A percentile compares a stretch with the other conserved stretches of the same genome.
Conservation (phyloP, 2,113 vertebrate genomes). For the Rhombomys opimus region DNA sequence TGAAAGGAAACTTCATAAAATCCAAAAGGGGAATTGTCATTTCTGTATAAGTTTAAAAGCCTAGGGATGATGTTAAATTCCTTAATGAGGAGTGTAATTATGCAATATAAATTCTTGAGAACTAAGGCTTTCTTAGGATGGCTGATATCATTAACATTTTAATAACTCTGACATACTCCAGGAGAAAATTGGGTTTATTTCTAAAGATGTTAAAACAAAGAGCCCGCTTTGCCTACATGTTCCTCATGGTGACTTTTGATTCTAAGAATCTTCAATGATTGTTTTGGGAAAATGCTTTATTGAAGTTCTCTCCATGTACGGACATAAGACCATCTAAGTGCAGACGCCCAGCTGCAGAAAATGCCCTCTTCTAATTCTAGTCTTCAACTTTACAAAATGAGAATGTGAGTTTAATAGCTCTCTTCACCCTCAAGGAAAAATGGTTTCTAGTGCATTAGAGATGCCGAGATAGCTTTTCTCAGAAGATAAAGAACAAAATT, state of each 20-base stretch:
- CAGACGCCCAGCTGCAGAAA: background rate
- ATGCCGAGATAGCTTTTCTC: background rate
- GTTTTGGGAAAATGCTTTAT: conserved; percentile 51
- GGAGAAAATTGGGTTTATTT: conserved; percentile 38
- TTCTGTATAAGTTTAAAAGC: conserved; percentile 50
- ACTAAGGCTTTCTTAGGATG: conserved; percentile 54
- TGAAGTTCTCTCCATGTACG: conserved; percentile 21
- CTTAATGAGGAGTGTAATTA: conserved; percentile 53
- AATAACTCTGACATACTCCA: conserved; percentile 59
- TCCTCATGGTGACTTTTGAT: conserved; percentile 45
- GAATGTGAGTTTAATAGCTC: conserved; percentile 45
- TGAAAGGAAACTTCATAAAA: conserved; percentile 37
- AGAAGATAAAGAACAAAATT: conserved; percentile 58
- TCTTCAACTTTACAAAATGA: conserved; percentile 50
- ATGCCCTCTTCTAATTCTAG: conserved; percentile 11
- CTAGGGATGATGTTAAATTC: conserved; percentile 46
- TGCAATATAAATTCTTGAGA: conserved; percentile 21
- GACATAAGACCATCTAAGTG: conserved; percentile 7
- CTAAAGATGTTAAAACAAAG: conserved; percentile 48
- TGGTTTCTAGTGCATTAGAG: conserved; percentile 14
- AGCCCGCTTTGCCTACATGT: conserved; percentile 32
- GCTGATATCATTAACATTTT: conserved; percentile 56
- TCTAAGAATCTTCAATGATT: background rate
- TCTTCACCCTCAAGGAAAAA: conserved; percentile 29
- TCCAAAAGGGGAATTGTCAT: background rate